Conservation (phyloP, 2,797 vertebrate genomes). For the Enteromius trimaculatus region DNA sequence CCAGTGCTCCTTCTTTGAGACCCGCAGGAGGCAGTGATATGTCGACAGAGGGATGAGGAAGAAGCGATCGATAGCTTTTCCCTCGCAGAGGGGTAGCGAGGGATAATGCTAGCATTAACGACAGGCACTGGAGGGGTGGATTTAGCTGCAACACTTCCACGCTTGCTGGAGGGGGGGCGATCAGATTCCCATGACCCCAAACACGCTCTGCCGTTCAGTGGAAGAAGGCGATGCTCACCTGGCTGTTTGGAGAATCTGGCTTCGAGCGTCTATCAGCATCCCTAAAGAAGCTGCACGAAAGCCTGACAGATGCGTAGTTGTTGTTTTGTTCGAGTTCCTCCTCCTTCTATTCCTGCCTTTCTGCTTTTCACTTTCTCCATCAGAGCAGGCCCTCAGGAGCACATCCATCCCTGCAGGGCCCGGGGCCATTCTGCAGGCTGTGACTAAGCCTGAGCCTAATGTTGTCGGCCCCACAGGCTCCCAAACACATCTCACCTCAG, state of each 20-base stretch:
- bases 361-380: conserved; percentile 17
- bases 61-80: conserved; percentile 63
- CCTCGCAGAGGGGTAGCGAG: conserved; percentile 49
- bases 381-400: conserved; percentile 58
- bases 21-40: conserved; percentile 54
- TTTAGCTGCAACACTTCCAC: conserved; percentile 49
- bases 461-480: conserved; percentile 51
- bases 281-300: conserved; percentile 22
- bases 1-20: conserved; percentile 50
- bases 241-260: conserved; percentile 22
- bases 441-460: conserved; percentile 52
- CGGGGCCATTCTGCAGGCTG: conserved; percentile 59
- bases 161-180: conserved; percentile 41
- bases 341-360: conserved; percentile 7
- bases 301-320: conserved; percentile 14
- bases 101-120: conserved; percentile 53
- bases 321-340: conserved; percentile 28
- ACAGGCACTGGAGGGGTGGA: conserved; percentile 61
- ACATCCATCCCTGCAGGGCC: conserved; percentile 66
- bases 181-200: conserved; percentile 69
- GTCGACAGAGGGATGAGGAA: conserved; percentile 57
- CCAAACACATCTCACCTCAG: conserved; percentile 46
- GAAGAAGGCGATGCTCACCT: conserved; percentile 24
- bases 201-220: not conserved
- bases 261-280: conserved; percentile 11